Evolutionary conservation across 2,888 invertebrate genomes (phyloP), one percentile per base, ranked within the genome.

Genomic region (Leptopilina drosophilae): DNA sequence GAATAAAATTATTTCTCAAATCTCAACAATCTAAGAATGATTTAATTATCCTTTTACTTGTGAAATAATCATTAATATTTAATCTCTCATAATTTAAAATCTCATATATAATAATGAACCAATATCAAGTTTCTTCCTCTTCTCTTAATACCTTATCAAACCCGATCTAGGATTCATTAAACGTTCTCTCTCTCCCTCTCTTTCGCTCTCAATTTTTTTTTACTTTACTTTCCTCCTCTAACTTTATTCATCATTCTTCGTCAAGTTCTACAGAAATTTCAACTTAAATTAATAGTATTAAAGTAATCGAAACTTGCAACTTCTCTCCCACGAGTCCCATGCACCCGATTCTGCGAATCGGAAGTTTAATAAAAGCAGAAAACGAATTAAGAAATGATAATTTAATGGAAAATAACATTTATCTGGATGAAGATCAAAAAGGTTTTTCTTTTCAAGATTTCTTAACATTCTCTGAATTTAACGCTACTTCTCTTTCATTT

Each of bases 211-310:
- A 14, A 56, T 73, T 73, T 33, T 56, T 73, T 33, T 56, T 73
- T 73, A 53, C 73, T 53, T 73, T 73, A 73, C 73, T 73, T 73
- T 56, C 56, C 56, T 53, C 26, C 56, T 56, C n/a, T 56, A 56
- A 73, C 56, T 73, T 73, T 56, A n/a, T 73, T 73, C 40, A 73
- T 73, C 73, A 56, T 73, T 73, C 53, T 73, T 33, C 69, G 53
- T 69, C 73, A 73, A 73, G 73, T 56, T 56, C 73, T 33, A 8
- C 9, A 26, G 56, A 56, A 73, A 56, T 73, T 73, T 73, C 26
- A 73, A 73, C 73, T n/a, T 56, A n/a, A 73, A 56, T 73, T 56
- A 69, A 53, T 20, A 53, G n/a, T 40, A 56, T 56, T 15, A 73
- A 73, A 73, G 56, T 15, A 73, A 73, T 73, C 73, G 33, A 56